A percentile compares a stretch with the other conserved stretches of the same genome.
Evolutionary conservation across 2,797 vertebrate species (phyloP).

Genomic region (Cygnus olor): DNA sequence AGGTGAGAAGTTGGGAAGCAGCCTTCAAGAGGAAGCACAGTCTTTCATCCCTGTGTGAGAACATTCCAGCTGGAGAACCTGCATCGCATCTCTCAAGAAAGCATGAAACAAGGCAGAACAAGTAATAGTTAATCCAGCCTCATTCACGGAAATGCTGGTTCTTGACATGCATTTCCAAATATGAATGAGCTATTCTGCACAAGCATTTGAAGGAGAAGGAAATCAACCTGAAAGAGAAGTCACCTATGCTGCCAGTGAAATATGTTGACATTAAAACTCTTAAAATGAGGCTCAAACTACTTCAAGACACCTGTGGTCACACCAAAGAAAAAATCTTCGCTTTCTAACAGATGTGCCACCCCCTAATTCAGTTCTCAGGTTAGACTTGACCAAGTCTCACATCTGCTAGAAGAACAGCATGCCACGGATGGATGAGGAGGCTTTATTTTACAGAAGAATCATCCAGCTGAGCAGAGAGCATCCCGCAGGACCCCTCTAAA

Average conservation of each 20-base stretch:
- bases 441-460: neutral
- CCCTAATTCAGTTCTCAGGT: neutral
- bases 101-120: neutral
- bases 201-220: neutral
- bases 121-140: neutral
- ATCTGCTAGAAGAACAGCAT: neutral
- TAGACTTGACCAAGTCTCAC: neutral
- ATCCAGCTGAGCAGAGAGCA: neutral
- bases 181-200: neutral
- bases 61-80: neutral
- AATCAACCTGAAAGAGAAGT: neutral
- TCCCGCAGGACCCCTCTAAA: neutral
- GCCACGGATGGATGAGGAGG: neutral
- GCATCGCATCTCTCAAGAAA: neutral
- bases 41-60: neutral
- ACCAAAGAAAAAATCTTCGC: neutral
- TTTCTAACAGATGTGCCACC: neutral
- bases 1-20: neutral
- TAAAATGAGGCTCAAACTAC: neutral
- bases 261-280: neutral
- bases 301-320: fast-evolving
- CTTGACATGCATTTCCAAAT: neutral
- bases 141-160: fast-evolving
- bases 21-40: neutral
- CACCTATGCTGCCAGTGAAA: neutral